Evolutionary conservation across 2,888 invertebrate species (phyloP), one percentile per base, ranked within the genome.

Genomic region (Nemoura dubitans): DNA sequence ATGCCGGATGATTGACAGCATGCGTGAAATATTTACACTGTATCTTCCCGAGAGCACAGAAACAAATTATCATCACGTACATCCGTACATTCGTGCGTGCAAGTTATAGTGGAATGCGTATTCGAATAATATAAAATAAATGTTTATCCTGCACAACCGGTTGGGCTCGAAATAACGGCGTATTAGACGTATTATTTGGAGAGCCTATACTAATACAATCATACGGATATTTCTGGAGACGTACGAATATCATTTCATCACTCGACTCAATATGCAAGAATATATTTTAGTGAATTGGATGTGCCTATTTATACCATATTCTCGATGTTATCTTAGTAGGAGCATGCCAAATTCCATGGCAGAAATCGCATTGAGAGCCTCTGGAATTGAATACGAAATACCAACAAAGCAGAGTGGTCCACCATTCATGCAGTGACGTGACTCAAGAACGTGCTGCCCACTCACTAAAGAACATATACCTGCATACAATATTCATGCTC

Each of bases 401-500:
- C 59, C 59, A 59, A 59, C 59, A 59, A 59, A 21, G 59, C 3
- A 59, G 59, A 59, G 59, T 59, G 59, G 59, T 21, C 59, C 59
- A 59, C 59, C 59, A 59, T 59, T 59, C 16, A 59, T 16, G 14
- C 16, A 3, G 14, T 14, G 16, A 59, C 59, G 59, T 7, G 2
- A 2, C 59, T 59, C 59, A 59, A 59, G 59, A 59, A 21, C 2
- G 21, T 59, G 5, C 5, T 36, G 36, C n/a, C n/a, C n/a, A 36
- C 36, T 36, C 36, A 36, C 59, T 21, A 59, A 16, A 59, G 59
- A 59, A 59, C 14, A 21, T 21, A 21, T 21, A 59, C 59, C 14
- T 2, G 27, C 28, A 78, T 78, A 10, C 78, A 78, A 26, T 78
- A 78, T 78, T 78, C 28, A 78, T 78, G 26, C 78, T 27, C 78